A percentile compares a stretch with the other conserved stretches of the same genome.
phyloP scores from a whole-genome alignment of 53 echinoderm and acorn worm genomes.

The Actinopyga echinites region DNA sequence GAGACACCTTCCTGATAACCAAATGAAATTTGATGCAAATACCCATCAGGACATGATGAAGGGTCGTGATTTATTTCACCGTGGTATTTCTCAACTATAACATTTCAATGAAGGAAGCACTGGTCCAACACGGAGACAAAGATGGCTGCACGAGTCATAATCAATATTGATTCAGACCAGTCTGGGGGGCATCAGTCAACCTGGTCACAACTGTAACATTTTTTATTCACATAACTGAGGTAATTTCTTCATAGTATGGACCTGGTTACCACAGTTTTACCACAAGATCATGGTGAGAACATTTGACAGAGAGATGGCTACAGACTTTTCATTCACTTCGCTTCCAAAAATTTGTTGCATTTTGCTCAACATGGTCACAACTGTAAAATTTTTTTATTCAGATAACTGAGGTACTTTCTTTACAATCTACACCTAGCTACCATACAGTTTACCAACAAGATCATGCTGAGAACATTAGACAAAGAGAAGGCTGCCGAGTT shows the following conservation, averaged over 20 bases:
- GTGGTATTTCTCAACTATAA: too few relatives aligned
- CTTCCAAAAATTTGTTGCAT: too few relatives aligned
- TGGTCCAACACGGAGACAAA: not conserved
- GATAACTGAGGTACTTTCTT: too few relatives aligned
- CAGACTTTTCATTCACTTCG: too few relatives aligned
- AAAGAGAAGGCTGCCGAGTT: too few relatives aligned
- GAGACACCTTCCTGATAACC: not conserved
- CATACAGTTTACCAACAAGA: too few relatives aligned
- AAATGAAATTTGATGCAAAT: constrained; percentile 6
- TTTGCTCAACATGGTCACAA: too few relatives aligned
- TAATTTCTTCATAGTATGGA: not conserved
- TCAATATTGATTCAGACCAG: not conserved
- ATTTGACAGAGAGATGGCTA: too few relatives aligned
- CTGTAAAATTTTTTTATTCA: too few relatives aligned
- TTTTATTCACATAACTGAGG: not conserved
- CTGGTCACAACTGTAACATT: not conserved
- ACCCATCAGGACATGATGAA: not conserved
- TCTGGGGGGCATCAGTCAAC: not conserved
- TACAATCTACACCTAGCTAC: too few relatives aligned
- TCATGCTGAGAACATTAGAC: too few relatives aligned
- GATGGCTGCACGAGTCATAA: not conserved
- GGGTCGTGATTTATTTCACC: constrained; percentile 13
- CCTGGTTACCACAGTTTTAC: not conserved
- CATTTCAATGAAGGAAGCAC: not conserved
- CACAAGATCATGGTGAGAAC: too few relatives aligned